phyloP scores from a whole-genome alignment of 2,113 vertebrate species.

The Symphodus melops region DNA sequence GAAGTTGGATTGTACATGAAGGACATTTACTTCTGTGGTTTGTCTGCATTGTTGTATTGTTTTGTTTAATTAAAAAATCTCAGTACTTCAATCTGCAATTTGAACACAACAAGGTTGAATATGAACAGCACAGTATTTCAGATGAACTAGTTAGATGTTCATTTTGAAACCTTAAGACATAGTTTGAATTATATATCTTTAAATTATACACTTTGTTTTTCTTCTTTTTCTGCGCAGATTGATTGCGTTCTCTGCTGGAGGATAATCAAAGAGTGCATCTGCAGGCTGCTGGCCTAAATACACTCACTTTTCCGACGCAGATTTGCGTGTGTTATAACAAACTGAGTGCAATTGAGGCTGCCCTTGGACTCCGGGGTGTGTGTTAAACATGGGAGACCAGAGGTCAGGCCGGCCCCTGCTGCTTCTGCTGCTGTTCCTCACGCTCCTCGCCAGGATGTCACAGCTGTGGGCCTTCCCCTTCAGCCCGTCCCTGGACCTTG shows the following conservation, averaged over 20 bases:
- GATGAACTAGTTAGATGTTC: no score
- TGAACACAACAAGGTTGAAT: no score
- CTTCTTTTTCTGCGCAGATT: conserved; percentile 46
- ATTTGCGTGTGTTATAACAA: conserved; percentile 17
- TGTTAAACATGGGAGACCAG: conserved; percentile 62
- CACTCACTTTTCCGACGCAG: neutral
- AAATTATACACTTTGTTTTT: conserved; percentile 1
- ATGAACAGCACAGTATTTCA: no score
- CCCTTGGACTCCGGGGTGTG: conserved; percentile 16
- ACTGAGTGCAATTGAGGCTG: conserved; percentile 5
- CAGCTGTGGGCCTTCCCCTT: conserved; percentile 81
- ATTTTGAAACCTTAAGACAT: neutral
- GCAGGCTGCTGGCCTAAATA: conserved; percentile 23
- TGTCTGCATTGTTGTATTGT: no score
- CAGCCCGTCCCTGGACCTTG: conserved; percentile 79
- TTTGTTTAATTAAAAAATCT: no score
- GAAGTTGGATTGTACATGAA: no score
- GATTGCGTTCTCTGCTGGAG: conserved; percentile 43
- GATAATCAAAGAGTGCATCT: conserved; percentile 48
- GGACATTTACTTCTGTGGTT: no score
- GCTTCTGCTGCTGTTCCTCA: conserved; percentile 52
- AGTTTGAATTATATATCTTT: conserved; percentile 10
- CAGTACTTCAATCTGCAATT: no score
- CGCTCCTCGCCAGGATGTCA: conserved; percentile 50
- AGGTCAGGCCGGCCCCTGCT: conserved; percentile 32